These are phyloP conservation scores for Dicrostonyx torquatus DNA, from an alignment of 2,797 vertebrate genomes.

Conservation along the genomic window DNA sequence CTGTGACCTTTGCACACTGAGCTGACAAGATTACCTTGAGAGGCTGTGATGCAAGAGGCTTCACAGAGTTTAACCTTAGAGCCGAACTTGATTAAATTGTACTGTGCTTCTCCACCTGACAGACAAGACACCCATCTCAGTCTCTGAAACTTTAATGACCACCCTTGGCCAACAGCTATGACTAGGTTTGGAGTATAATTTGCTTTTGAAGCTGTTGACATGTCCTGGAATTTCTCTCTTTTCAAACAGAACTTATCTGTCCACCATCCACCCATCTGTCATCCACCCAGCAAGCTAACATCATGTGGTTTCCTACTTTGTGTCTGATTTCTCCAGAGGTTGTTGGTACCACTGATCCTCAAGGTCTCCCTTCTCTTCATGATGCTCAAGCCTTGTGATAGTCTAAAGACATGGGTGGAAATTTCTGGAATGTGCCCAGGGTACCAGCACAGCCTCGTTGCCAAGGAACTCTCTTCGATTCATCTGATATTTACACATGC, in stretches of 20 bases:
- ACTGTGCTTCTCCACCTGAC: not conserved
- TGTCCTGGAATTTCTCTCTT: not conserved
- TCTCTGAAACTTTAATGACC: not conserved
- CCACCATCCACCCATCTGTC: not conserved
- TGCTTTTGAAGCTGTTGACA: constrained; percentile 4
- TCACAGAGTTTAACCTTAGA: not conserved
- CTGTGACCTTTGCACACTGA: not conserved
- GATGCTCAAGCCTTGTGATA: not conserved
- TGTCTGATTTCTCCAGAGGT: not conserved
- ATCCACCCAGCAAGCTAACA: not conserved
- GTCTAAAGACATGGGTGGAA: not conserved
- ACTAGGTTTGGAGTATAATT: not conserved
- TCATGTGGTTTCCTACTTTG: not conserved
- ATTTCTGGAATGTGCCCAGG: not conserved
- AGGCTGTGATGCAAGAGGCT: not conserved
- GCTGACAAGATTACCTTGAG: not conserved
- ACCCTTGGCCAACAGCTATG: not conserved
- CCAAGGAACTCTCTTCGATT: not conserved
- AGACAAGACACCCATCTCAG: not conserved
- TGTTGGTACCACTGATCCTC: not conserved
- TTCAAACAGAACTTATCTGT: not conserved
- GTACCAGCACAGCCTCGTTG: not conserved
- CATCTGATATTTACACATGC: not conserved
- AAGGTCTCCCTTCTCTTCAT: not conserved
- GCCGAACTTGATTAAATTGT: not conserved